Evolutionary conservation across 2,888 invertebrate genomes (phyloP).

Genomic region (Pristionchus fissidentatus): DNA sequence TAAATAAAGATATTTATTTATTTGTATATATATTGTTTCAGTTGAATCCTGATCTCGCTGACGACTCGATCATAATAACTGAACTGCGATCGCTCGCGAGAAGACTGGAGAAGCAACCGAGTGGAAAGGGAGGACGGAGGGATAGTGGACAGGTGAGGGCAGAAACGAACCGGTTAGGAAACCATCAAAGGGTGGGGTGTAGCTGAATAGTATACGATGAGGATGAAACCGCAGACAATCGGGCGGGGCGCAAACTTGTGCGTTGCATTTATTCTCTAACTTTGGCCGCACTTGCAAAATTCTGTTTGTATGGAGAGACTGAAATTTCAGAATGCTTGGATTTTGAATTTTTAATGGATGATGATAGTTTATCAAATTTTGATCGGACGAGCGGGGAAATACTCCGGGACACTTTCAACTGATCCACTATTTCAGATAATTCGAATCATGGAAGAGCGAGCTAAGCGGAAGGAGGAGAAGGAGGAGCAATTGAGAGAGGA

Average conservation of each 20-base stretch:
- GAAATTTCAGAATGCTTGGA: background rate
- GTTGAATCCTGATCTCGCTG: slow-evolving; percentile 17
- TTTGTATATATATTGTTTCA: background rate
- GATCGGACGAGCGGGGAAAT: too few relatives aligned
- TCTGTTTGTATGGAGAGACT: background rate
- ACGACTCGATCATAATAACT: slow-evolving; percentile 27
- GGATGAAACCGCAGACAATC: background rate
- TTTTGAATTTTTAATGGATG: background rate
- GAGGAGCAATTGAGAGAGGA: background rate
- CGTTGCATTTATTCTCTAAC: too few relatives aligned
- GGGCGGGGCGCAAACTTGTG: too few relatives aligned
- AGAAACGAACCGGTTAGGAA: background rate
- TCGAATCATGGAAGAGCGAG: background rate
- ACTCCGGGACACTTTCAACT: too few relatives aligned
- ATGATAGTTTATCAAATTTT: too few relatives aligned
- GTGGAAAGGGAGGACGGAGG: slow-evolving; percentile 13
- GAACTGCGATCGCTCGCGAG: background rate
- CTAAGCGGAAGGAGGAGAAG: background rate
- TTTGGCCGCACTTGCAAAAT: too few relatives aligned
- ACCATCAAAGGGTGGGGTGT: background rate
- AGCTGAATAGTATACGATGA: background rate
- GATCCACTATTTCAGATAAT: too few relatives aligned
- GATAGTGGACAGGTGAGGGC: slow-evolving; percentile 9
- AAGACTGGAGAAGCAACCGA: slow-evolving; percentile 10
- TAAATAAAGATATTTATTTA: too few relatives aligned